phyloP scores from a whole-genome alignment of 2,113 vertebrate species.

The Castor canadensis region DNA sequence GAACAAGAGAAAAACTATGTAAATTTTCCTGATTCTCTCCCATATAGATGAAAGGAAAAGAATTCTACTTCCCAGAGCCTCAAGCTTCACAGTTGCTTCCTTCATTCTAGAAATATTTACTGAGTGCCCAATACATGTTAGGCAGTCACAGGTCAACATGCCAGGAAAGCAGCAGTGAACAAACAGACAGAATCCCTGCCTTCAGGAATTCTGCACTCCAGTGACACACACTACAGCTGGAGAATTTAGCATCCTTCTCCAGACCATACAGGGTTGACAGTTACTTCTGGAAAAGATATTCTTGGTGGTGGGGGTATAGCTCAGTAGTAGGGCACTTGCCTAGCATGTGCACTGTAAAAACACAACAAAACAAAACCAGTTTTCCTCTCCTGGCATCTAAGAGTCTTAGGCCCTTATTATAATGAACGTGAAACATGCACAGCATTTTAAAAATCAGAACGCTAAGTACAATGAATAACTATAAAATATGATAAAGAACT shows the following conservation, averaged over 20 bases:
- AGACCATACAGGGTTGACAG: rapidly evolving
- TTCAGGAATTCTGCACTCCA: background rate
- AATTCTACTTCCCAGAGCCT: background rate
- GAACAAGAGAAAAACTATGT: background rate
- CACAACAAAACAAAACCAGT: background rate
- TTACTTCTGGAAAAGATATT: background rate
- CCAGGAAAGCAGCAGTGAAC: background rate
- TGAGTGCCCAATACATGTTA: background rate
- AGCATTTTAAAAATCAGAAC: background rate
- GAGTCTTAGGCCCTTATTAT: background rate
- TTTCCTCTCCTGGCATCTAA: background rate
- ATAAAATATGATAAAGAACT: background rate
- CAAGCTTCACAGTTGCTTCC: background rate
- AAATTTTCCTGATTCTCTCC: background rate
- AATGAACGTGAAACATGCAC: background rate
- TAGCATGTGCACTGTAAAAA: background rate
- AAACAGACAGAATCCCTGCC: background rate
- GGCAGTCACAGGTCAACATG: background rate
- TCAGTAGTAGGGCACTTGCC: background rate
- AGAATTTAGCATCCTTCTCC: background rate
- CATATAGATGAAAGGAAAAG: background rate
- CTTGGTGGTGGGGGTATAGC: background rate
- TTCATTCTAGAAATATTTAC: background rate
- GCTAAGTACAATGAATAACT: background rate
- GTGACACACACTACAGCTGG: background rate